Evolutionary conservation across 2,797 vertebrate genomes (phyloP).

Genomic region (Todus mexicanus): DNA sequence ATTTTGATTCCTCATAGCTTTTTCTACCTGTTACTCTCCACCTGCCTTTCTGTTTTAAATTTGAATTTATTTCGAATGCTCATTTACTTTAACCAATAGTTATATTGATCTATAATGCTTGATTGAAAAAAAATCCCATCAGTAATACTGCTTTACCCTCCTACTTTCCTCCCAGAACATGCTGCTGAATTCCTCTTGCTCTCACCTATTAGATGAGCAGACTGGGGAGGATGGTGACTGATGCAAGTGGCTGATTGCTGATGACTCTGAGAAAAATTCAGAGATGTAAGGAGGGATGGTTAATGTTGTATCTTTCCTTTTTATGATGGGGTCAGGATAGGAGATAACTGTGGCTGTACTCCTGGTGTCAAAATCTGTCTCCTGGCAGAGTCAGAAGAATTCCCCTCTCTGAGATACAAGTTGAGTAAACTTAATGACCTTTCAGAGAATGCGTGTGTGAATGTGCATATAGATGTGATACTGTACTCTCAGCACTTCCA

Average conservation of each 20-base stretch:
- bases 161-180: background rate
- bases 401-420: background rate
- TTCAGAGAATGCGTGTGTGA: background rate
- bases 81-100: background rate
- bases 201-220: background rate
- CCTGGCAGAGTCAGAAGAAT: constrained; percentile 16
- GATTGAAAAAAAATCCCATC: background rate
- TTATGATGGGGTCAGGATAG: background rate
- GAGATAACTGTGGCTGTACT: background rate
- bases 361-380: background rate
- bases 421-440: constrained; percentile 16
- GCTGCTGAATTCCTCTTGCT: background rate
- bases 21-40: background rate
- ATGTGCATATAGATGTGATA: background rate
- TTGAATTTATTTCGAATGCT: background rate
- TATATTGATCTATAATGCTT: background rate
- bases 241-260: background rate
- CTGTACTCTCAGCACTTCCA: background rate
- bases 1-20: background rate
- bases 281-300: background rate
- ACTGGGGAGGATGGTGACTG: background rate
- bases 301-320: background rate
- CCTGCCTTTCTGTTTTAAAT: background rate
- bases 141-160: background rate
- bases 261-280: background rate